phyloP scores from a whole-genome alignment of 2,113 vertebrate genomes.

The Riparia riparia region DNA sequence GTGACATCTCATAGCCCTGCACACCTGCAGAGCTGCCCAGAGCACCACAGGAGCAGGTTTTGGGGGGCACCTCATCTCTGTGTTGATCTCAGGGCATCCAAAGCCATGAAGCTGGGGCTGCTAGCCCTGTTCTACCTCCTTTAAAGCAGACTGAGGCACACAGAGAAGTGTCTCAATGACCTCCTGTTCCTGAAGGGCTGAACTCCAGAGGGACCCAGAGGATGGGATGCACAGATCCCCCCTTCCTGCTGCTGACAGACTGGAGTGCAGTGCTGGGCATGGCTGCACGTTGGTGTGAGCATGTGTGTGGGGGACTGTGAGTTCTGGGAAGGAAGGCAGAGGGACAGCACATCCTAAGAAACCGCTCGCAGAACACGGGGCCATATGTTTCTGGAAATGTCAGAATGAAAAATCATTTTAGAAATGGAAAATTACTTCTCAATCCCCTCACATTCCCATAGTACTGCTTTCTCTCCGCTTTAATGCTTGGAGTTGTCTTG shows the following conservation, averaged over 20 bases:
- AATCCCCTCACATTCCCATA: background rate
- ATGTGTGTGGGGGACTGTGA: constrained; percentile 24
- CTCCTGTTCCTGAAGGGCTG: background rate
- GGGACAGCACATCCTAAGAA: constrained; percentile 59
- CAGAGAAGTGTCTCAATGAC: fast-evolving
- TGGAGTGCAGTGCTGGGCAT: background rate
- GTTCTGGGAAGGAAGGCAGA: constrained; percentile 33
- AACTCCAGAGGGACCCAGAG: background rate
- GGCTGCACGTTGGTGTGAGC: background rate
- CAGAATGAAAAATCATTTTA: constrained; percentile 37
- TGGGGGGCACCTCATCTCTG: background rate
- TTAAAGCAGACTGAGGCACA: background rate
- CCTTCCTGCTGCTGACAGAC: background rate
- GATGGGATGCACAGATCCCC: background rate
- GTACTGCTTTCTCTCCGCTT: background rate
- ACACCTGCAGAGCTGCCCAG: background rate
- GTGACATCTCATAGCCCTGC: background rate
- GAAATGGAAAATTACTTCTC: constrained; percentile 43
- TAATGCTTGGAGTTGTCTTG: background rate
- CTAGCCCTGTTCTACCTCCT: background rate
- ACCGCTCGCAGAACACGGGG: background rate
- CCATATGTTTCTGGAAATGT: constrained; percentile 70
- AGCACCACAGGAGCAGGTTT: background rate
- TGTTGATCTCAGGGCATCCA: background rate
- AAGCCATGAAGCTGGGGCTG: fast-evolving